Evolutionary conservation across 2,113 vertebrate genomes (phyloP).

Genomic region (Esox niger): DNA sequence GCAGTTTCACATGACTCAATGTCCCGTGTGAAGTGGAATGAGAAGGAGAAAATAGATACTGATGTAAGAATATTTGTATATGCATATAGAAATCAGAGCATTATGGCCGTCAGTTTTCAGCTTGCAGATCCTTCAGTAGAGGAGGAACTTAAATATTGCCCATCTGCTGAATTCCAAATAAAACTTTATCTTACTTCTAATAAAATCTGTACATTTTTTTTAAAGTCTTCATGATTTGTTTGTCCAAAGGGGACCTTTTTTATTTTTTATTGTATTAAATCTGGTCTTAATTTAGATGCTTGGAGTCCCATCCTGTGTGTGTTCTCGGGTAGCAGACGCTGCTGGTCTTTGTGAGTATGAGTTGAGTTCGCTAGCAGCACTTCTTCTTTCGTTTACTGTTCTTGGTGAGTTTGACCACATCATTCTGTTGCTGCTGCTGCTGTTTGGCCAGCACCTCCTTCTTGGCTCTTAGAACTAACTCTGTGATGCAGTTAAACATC

Average conservation of each 20-base stretch:
- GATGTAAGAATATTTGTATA: slow-evolving; percentile 33
- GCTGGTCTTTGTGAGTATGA: slow-evolving; percentile 28
- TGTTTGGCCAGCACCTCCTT: slow-evolving; percentile 96
- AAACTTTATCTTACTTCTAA: slow-evolving; percentile 68
- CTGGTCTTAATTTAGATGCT: slow-evolving; percentile 67
- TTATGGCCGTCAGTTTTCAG: slow-evolving; percentile 48
- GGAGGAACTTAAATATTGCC: slow-evolving; percentile 59
- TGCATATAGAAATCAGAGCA: slow-evolving; percentile 45
- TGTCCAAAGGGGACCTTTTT: slow-evolving; percentile 72
- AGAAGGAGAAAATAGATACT: slow-evolving; percentile 52
- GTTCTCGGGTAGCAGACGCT: slow-evolving; percentile 28
- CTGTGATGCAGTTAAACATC: slow-evolving; percentile 99
- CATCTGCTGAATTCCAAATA: slow-evolving; percentile 68
- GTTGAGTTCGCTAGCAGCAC: slow-evolving; percentile 85
- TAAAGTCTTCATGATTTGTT: slow-evolving; percentile 70
- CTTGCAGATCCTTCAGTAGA: slow-evolving; percentile 58
- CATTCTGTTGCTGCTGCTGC: slow-evolving; percentile 97
- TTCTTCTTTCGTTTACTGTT: slow-evolving; percentile 98
- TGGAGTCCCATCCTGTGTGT: slow-evolving; percentile 59
- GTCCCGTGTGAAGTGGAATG: slow-evolving; percentile 61
- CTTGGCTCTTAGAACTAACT: slow-evolving; percentile 95
- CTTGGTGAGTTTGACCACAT: slow-evolving; percentile 96
- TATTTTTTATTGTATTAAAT: slow-evolving; percentile 67
- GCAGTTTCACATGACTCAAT: slow-evolving; percentile 43
- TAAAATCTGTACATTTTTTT: slow-evolving; percentile 76